Conservation (phyloP, 2,113 vertebrate species). For the Chelonoidis abingdonii region DNA sequence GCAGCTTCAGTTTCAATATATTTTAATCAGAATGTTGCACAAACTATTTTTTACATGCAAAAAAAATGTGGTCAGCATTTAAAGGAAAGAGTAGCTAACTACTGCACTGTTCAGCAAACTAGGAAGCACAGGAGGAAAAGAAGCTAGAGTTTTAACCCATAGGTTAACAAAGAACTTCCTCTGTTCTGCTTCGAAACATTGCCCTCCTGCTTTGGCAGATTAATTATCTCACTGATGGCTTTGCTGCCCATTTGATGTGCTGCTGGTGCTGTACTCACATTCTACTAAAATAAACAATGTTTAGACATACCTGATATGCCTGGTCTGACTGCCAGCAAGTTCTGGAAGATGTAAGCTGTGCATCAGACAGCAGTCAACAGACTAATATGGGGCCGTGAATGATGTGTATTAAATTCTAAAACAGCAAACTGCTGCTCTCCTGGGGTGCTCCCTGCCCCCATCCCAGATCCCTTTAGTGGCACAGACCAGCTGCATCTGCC, state of each 20-base stretch:
- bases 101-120: not conserved
- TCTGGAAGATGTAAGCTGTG: not conserved
- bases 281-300: not conserved
- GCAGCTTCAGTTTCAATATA: too few relatives aligned
- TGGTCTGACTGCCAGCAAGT: not conserved
- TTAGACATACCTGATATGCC: not conserved
- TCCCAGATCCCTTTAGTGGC: too few relatives aligned
- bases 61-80: too few relatives aligned
- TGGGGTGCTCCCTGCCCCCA: too few relatives aligned
- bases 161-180: not conserved
- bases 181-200: not conserved
- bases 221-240: not conserved
- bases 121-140: not conserved
- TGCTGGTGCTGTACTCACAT: conserved; percentile 19
- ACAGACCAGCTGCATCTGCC: too few relatives aligned
- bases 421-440: too few relatives aligned
- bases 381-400: conserved; percentile 6
- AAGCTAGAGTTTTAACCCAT: not conserved
- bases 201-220: not conserved
- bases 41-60: not conserved
- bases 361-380: not conserved
- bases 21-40: not conserved
- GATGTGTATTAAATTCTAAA: not conserved
- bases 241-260: conserved; percentile 40
- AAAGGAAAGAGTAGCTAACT: too few relatives aligned